Conservation (phyloP, 2,113 vertebrate genomes). For the Channa maculata region DNA sequence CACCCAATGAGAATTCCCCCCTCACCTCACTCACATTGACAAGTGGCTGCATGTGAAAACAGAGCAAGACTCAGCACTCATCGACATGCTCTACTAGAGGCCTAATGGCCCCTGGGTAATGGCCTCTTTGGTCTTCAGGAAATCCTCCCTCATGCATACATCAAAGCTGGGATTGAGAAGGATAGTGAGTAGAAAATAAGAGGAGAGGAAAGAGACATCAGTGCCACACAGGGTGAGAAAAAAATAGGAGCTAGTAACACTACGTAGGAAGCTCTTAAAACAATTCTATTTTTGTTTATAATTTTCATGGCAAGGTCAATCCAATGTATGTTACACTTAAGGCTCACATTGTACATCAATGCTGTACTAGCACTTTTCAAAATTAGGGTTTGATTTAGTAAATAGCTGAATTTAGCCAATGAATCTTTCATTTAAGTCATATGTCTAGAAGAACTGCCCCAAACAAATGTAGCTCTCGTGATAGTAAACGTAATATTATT, state of each 20-base stretch:
- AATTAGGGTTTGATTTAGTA: not conserved
- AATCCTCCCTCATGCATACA: slow-evolving; percentile 82
- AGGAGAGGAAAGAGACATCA: slow-evolving; percentile 64
- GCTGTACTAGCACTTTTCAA: not conserved
- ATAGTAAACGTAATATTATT: too few relatives aligned
- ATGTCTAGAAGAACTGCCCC: too few relatives aligned
- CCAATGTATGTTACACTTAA: slow-evolving; percentile 2
- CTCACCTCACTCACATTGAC: slow-evolving; percentile 32
- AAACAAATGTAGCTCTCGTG: too few relatives aligned
- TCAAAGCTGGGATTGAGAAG: slow-evolving; percentile 78
- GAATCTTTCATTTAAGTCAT: too few relatives aligned
- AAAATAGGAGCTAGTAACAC: slow-evolving; percentile 24
- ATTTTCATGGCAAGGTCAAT: slow-evolving; percentile 22
- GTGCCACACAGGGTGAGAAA: slow-evolving; percentile 61
- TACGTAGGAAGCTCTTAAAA: slow-evolving; percentile 6
- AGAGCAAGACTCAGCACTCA: slow-evolving; percentile 77
- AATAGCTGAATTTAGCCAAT: too few relatives aligned
- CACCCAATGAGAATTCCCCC: slow-evolving; percentile 26
- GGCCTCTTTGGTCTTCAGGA: slow-evolving; percentile 83
- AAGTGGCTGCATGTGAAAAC: slow-evolving; percentile 71
- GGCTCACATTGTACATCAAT: not conserved
- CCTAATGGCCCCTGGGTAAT: slow-evolving; percentile 86
- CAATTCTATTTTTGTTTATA: slow-evolving; percentile 23
- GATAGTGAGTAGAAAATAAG: slow-evolving; percentile 61
- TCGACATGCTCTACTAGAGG: slow-evolving; percentile 84